These are phyloP conservation scores for Gasterosteus nipponicus DNA, from an alignment of 2,113 vertebrate species.

Conservation along the genomic window DNA sequence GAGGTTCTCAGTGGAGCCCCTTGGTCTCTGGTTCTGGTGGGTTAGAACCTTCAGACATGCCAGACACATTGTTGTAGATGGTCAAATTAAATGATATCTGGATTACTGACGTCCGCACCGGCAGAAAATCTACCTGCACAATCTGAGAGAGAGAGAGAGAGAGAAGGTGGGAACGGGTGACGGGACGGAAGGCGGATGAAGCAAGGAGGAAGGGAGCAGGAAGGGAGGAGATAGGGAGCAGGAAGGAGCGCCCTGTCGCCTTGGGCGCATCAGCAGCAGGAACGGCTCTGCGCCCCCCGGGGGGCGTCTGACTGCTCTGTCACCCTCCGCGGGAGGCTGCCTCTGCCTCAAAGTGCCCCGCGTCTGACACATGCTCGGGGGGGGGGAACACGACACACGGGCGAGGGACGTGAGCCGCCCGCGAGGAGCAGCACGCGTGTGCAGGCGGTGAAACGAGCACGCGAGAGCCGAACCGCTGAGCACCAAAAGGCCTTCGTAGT, in stretches of 20 bases:
- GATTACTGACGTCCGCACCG: too few species aligned
- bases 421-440: constrained; percentile 49
- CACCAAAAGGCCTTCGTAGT: too few species aligned
- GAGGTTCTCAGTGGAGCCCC: too few species aligned
- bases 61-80: too few species aligned
- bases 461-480: constrained; percentile 35
- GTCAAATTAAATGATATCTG: too few species aligned
- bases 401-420: not conserved
- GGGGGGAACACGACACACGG: constrained; percentile 43
- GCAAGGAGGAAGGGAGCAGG: not conserved
- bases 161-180: constrained; percentile 52
- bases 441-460: constrained; percentile 36
- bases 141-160: too few species aligned
- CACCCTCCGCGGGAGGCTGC: constrained; percentile 69
- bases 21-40: too few species aligned
- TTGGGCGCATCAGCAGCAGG: constrained; percentile 74
- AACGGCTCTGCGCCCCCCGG: constrained; percentile 58
- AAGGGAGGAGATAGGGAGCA: constrained; percentile 22
- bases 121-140: too few species aligned
- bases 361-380: constrained; percentile 69
- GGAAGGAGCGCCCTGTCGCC: constrained; percentile 66
- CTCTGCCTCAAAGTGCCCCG: constrained; percentile 64
- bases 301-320: constrained; percentile 70
- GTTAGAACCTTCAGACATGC: too few species aligned
- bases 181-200: constrained; percentile 49